Base-by-base conservation (phyloP, 1,140 invertebrate species). In the Eupeodes corollae region DNA sequence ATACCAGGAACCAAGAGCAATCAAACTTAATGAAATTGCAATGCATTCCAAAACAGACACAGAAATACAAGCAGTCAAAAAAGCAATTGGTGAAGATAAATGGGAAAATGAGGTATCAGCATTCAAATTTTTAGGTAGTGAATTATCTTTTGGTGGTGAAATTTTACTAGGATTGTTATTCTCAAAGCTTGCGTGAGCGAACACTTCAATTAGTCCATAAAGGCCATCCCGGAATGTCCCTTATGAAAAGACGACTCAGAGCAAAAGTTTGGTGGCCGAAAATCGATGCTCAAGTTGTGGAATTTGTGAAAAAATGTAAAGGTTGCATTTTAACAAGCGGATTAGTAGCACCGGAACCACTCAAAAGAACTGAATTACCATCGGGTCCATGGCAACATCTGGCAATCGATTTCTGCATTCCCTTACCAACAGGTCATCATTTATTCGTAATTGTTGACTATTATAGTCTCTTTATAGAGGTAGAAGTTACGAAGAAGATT, bases 201-300 rank as follows among this genome's bases (percentile, higher is more conserved):
- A 51, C 56, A 11, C 37, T 68, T 37, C 38, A 59, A 38, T 33
- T 56, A 16, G 58, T 56, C 3, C 67, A 65, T 51, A 59, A 64
- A 52, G 56, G 54, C 13, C 64, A 68, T 44, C 51, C 53, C n/a
- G 61, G 64, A 6, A 57, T 60, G 3, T 48, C 50, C 13, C 43
- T 48, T 38, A 69, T 61, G 48, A 70, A 68, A 43, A 35, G 52
- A 31, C 48, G 56, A 13, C 38, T 67, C 32, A 26, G 63, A 42
- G 46, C 53, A 43, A 70, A 69, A 51, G 60, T 70, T 10, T 70
- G 70, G 67, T 72, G 58, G 53, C 54, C 56, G 19, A 41, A 44
- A 18, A 64, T 68, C 9, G 59, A 70, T 41, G 50, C 30, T 13
- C 44, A 58, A 21, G 56, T 56, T 6, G 59, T 70, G 54, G 47